Conservation (phyloP, 2,888 invertebrate genomes). For the Rutpela maculata region DNA sequence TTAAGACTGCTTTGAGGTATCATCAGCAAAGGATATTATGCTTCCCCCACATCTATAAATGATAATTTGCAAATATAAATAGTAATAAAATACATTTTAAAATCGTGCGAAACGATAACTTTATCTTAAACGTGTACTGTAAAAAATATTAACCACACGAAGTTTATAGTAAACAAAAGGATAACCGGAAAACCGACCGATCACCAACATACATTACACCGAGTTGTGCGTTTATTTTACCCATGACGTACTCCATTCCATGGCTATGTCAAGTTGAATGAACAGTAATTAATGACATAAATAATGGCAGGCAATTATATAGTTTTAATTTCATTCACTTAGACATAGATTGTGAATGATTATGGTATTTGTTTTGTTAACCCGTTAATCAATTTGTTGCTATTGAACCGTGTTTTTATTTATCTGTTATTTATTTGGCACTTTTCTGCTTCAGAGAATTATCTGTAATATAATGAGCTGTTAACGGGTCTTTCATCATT, state of each 20-base stretch:
- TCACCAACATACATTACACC: conserved; percentile 9
- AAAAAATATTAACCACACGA: neutral
- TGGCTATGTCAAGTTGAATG: conserved; percentile 48
- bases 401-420: neutral
- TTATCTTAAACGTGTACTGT: too few relatives aligned
- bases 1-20: too few relatives aligned
- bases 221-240: conserved; percentile 41
- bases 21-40: too few relatives aligned
- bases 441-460: conserved; percentile 2
- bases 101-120: too few relatives aligned
- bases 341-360: conserved; percentile 14
- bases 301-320: conserved; percentile 37
- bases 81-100: too few relatives aligned
- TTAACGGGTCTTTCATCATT: too few relatives aligned
- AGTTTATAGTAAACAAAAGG: neutral
- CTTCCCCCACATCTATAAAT: too few relatives aligned
- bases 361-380: neutral
- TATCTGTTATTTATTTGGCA: neutral
- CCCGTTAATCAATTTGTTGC: conserved; percentile 12
- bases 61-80: too few relatives aligned
- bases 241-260: conserved; percentile 37
- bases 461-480: neutral
- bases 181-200: neutral
- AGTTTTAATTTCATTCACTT: conserved; percentile 26
- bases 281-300: conserved; percentile 41